Percentiles rank a stretch among this genome's conserved stretches.
These are phyloP conservation scores for Zootoca vivipara DNA, from an alignment of 2,113 vertebrate genomes.

Conservation along the genomic window DNA sequence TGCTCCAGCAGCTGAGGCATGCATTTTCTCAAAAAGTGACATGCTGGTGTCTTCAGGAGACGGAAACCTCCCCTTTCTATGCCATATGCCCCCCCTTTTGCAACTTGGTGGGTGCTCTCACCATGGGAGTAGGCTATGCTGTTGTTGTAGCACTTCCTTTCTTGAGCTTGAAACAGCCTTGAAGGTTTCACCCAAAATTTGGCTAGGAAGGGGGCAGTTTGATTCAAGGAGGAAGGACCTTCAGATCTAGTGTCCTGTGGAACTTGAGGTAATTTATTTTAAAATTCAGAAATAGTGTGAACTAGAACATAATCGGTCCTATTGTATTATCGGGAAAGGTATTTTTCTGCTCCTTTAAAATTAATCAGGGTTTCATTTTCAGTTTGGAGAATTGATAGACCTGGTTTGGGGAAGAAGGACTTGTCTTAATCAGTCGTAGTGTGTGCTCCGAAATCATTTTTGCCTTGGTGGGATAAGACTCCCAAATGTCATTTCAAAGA, in stretches of 20 bases:
- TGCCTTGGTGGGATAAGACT: background rate
- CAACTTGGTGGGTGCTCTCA: background rate
- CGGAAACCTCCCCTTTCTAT: background rate
- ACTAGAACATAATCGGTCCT: background rate
- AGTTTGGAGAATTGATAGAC: background rate
- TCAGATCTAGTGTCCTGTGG: background rate
- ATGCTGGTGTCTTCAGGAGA: background rate
- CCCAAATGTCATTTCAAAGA: background rate
- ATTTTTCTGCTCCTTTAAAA: conserved; percentile 44
- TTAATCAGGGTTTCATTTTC: background rate
- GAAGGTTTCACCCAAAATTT: background rate
- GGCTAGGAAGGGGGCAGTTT: background rate
- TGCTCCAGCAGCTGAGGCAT: conserved; percentile 24
- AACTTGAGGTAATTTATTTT: conserved; percentile 25
- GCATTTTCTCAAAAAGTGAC: background rate
- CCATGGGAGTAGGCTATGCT: background rate
- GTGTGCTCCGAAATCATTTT: background rate
- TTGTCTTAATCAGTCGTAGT: background rate
- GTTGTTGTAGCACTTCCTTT: background rate
- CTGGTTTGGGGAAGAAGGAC: background rate
- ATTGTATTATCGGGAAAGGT: background rate
- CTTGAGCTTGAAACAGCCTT: background rate
- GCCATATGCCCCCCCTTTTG: background rate
- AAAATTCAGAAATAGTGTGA: background rate
- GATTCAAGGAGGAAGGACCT: conserved; percentile 2